A percentile compares a stretch with the other conserved stretches of the same genome.
Conservation (phyloP, 2,113 vertebrate genomes). For the Vimba vimba region DNA sequence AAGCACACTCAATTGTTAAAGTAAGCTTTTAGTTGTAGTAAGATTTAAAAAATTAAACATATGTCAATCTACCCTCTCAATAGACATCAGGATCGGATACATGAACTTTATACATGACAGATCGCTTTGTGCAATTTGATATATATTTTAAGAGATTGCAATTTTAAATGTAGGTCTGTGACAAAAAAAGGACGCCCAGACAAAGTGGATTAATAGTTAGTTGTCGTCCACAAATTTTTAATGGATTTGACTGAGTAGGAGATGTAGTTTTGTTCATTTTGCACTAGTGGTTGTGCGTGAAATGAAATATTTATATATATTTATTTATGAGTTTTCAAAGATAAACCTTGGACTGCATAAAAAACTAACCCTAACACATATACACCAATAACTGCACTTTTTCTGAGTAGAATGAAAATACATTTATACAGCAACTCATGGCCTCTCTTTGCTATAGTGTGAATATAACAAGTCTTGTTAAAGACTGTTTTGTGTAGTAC, state of each 20-base stretch:
- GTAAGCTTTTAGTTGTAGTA: not conserved
- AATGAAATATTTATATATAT: constrained; percentile 35
- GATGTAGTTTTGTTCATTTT: constrained; percentile 19
- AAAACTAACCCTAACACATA: not conserved
- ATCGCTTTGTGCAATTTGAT: constrained; percentile 42
- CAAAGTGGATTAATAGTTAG: constrained; percentile 31
- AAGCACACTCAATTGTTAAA: not conserved
- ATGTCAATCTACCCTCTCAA: not conserved
- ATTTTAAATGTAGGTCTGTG: constrained; percentile 48
- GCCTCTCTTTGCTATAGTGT: constrained; percentile 2
- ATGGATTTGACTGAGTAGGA: constrained; percentile 1
- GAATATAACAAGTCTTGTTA: constrained; percentile 51
- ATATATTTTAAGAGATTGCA: constrained; percentile 43
- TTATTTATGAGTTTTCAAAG: constrained; percentile 34
- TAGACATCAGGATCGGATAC: constrained; percentile 35
- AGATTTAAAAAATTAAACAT: not conserved
- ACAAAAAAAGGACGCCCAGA: constrained; percentile 22
- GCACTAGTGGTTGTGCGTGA: constrained; percentile 12
- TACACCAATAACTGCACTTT: not conserved
- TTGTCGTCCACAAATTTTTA: constrained; percentile 33
- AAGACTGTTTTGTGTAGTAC: constrained; percentile 51
- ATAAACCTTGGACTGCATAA: constrained; percentile 27
- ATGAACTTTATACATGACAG: constrained; percentile 28
- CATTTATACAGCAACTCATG: not conserved
- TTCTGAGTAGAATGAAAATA: not conserved